phyloP scores from a whole-genome alignment of 2,113 vertebrate genomes.

The Thalassoma bifasciatum region DNA sequence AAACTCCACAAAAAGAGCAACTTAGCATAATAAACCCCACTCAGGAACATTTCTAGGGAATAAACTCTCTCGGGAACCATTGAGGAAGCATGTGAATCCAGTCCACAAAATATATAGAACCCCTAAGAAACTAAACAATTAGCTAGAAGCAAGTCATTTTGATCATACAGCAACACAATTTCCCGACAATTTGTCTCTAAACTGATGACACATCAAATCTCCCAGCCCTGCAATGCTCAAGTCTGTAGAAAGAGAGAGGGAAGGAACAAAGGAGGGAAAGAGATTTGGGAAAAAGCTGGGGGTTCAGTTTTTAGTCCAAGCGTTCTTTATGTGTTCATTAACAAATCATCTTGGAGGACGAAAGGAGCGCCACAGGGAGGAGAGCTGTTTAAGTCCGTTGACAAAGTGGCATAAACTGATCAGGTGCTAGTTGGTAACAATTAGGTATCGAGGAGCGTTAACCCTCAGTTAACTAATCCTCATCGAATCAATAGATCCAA shows the following conservation, averaged over 20 bases:
- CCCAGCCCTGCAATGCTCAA: conserved; percentile 56
- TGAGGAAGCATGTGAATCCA: conserved; percentile 63
- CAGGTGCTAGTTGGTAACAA: conserved; percentile 52
- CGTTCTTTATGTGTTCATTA: conserved; percentile 34
- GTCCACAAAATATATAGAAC: conserved; percentile 67
- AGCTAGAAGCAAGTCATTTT: conserved; percentile 62
- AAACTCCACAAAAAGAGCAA: conserved; percentile 29
- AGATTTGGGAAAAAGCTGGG: conserved; percentile 15
- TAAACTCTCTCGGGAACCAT: conserved; percentile 35
- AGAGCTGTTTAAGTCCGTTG: conserved; percentile 45
- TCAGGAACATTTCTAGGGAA: conserved; percentile 39
- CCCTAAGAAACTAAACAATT: conserved; percentile 64
- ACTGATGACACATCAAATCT: conserved; percentile 51
- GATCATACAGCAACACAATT: conserved; percentile 51
- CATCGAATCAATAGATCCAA: conserved; percentile 64
- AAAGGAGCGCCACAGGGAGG: conserved; percentile 27
- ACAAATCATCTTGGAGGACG: conserved; percentile 52
- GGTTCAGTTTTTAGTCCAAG: conserved; percentile 42
- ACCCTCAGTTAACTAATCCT: conserved; percentile 59
- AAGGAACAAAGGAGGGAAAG: conserved; percentile 17
- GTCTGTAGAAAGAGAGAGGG: conserved; percentile 59
- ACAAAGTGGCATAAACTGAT: conserved; percentile 59
- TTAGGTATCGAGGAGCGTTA: conserved; percentile 38
- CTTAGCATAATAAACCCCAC: conserved; percentile 9
- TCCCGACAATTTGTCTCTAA: conserved; percentile 44